Evolutionary conservation across 2,888 invertebrate species (phyloP).

Genomic region (Acanthosoma haemorrhoidale): DNA sequence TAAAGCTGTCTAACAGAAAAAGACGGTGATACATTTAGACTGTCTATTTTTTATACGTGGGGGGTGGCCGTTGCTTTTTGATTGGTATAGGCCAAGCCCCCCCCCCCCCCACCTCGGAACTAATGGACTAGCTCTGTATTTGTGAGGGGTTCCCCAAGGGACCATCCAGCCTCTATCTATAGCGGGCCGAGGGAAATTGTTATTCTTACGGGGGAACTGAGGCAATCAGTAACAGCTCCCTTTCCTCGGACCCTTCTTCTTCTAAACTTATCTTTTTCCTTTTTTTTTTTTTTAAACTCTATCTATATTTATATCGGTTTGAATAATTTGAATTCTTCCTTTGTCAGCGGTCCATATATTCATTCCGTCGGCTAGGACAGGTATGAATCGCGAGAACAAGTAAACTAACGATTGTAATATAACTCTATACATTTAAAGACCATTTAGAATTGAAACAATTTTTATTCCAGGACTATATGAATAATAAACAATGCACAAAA

Average conservation of each 20-base stretch:
- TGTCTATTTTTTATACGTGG: not conserved
- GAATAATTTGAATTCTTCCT: not conserved
- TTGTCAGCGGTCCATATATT: no score
- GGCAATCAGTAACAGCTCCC: not conserved
- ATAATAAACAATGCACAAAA: no score
- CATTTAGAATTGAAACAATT: no score
- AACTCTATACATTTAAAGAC: no score
- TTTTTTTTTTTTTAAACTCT: not conserved
- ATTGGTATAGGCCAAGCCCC: not conserved
- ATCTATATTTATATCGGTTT: not conserved
- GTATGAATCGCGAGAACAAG: no score
- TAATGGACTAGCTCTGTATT: slow-evolving; percentile 19
- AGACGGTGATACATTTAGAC: not conserved
- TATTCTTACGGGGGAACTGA: not conserved
- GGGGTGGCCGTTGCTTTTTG: not conserved
- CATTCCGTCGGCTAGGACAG: no score
- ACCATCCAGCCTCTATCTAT: slow-evolving; percentile 21
- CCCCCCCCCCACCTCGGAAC: not conserved
- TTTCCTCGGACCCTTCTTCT: no score
- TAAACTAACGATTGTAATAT: no score
- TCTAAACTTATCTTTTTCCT: not conserved
- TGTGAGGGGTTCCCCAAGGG: slow-evolving; percentile 18
- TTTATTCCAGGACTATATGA: no score
- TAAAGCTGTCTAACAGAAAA: not conserved
- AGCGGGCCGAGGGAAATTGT: slow-evolving; percentile 17